A percentile compares a stretch with the other conserved stretches of the same genome.
Conservation (phyloP, 64 coral and sea anemone genomes). For the Montipora efflorescens region DNA sequence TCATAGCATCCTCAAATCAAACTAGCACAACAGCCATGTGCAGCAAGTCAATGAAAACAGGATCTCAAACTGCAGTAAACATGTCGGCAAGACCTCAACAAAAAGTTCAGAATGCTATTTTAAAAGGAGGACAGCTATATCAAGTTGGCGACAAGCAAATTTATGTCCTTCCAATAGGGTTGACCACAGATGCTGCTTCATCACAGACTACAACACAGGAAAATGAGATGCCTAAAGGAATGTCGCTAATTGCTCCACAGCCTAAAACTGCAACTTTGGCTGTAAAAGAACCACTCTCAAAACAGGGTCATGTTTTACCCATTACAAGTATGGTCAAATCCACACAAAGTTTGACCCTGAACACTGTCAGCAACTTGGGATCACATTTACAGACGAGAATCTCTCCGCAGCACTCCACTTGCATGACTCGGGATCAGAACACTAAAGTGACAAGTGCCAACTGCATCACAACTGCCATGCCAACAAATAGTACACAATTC, state of each 20-base stretch:
- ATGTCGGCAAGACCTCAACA: not conserved
- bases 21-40: not conserved
- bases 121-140: conserved; percentile 20
- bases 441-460: not conserved
- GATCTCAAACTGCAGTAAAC: not conserved
- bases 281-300: not conserved
- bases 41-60: not conserved
- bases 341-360: not conserved
- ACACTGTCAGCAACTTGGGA: not conserved
- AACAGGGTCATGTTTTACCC: not conserved
- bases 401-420: not conserved
- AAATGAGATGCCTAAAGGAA: not conserved
- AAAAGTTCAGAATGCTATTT: conserved; percentile 8
- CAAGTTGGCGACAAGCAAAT: conserved; percentile 1
- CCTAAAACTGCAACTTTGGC: not conserved
- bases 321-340: not conserved
- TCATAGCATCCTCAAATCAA: not conserved
- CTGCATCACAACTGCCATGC: not conserved
- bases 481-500: not conserved
- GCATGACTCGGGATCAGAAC: too few relatives aligned
- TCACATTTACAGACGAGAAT: not conserved
- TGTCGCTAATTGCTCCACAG: not conserved
- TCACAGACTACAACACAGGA: not conserved
- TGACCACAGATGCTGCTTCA: not conserved
- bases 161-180: not conserved